Base-by-base conservation (phyloP, 2,888 invertebrate species). In the Pteria penguin region DNA sequence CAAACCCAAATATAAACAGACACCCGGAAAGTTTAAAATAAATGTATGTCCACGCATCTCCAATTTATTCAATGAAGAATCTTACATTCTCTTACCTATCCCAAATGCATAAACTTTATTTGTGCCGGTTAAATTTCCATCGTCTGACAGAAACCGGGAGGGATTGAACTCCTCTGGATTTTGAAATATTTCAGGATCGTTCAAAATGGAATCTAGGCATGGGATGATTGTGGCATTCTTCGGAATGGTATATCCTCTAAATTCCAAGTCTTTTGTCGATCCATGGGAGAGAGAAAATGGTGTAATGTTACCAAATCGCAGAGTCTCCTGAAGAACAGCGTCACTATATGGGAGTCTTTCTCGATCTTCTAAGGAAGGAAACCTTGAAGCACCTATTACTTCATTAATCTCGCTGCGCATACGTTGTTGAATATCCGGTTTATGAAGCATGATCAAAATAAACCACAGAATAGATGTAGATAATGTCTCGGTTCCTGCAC, bases 401-500 rank as follows among this genome's bases (percentile, higher is more conserved):
- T 79, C 78, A 4, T 76, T 69, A 11, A 81, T 76, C 45, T 81
- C 81, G 26, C 36, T 22, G 26, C 58, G 65, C 5, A 71, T 57
- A 32, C 65, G 72, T 22, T 72, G 72, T 33, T 77, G 79, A 14
- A 76, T 94, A 14, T 96, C 94, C 55, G 95, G 95, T 88, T 97
- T 94, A 61, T 95, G 94, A 5, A 96, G 96, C 89, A 97, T 94
- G 86, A 96, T 93, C 81, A 95, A 95, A 4, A 97, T 93, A 78
- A 96, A 95, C 93, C 97, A 97, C 88, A 96, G 96, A 79, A 97
- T 95, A 1, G 96, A 96, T 26, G 97, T 96, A n/a, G 95, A 95
- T 0, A 96, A 96, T 1, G 96, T 96, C 86, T 96, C 96, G 88
- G 83, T 77, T 1, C 45, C 70, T 31, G 61, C 70, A 27, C 60